Evolutionary conservation across 2,113 vertebrate genomes (phyloP).

Genomic region (Aspiorhynchus laticeps): DNA sequence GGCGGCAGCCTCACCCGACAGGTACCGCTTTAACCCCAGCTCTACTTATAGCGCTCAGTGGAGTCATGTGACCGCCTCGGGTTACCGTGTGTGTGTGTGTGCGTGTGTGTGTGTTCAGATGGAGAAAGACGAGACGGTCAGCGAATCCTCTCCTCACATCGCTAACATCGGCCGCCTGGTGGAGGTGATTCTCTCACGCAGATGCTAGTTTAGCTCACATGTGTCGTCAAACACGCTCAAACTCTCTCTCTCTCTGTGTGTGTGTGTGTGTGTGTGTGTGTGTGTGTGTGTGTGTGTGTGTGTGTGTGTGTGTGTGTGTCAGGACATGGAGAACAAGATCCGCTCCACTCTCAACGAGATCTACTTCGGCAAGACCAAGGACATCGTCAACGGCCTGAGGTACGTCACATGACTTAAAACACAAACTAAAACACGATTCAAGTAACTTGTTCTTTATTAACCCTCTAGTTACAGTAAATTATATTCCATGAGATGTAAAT

Average conservation of each 20-base stretch:
- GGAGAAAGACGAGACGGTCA: constrained; percentile 97
- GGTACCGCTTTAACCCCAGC: constrained; percentile 70
- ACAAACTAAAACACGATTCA: background rate
- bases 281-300: background rate
- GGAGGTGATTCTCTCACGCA: constrained; percentile 79
- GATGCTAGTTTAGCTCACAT: background rate
- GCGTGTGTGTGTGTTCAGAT: constrained; percentile 74
- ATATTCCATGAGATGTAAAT: too few relatives aligned
- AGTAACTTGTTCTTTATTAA: too few relatives aligned
- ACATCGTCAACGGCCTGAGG: constrained; percentile 98
- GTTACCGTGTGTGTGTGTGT: background rate
- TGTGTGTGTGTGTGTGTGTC: constrained; percentile 16
- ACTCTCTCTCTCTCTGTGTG: background rate
- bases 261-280: constrained; percentile 8
- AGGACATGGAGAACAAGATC: constrained; percentile 99
- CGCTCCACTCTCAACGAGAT: constrained; percentile 99
- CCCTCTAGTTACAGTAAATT: too few relatives aligned
- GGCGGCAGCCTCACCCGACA: constrained; percentile 98
- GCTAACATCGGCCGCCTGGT: constrained; percentile 98
- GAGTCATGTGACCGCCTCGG: background rate
- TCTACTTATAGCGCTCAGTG: background rate
- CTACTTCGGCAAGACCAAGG: constrained; percentile 99
- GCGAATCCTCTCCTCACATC: constrained; percentile 95
- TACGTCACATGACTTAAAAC: constrained; percentile 67
- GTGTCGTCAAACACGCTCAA: background rate